A percentile compares a stretch with the other conserved stretches of the same genome.
These are phyloP conservation scores for Conomelus anceps DNA, from an alignment of 2,888 invertebrate genomes.

Conservation along the genomic window DNA sequence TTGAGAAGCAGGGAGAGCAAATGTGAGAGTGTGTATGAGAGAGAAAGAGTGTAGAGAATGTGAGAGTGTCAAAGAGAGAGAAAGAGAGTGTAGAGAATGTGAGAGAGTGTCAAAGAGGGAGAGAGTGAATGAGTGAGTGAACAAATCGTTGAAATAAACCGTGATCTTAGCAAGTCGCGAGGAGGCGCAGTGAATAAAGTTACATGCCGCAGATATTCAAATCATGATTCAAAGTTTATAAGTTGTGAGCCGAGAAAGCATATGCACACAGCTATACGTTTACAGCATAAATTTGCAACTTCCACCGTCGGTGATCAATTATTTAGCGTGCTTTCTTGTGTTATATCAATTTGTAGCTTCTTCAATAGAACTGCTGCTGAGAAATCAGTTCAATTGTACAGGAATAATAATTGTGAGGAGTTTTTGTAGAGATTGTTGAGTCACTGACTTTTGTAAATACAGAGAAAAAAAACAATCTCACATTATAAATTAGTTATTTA, in stretches of 20 bases:
- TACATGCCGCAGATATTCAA: background rate
- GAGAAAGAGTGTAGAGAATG: too few species aligned
- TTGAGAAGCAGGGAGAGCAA: background rate
- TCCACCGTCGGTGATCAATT: background rate
- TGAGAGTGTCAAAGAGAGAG: too few species aligned
- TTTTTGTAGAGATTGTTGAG: too few species aligned
- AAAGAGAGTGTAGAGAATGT: too few species aligned
- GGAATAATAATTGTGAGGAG: background rate
- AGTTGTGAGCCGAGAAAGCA: background rate
- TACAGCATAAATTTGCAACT: background rate
- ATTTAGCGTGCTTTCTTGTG: background rate
- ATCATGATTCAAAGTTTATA: background rate
- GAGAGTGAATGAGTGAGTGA: too few species aligned
- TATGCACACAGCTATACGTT: background rate
- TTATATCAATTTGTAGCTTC: background rate
- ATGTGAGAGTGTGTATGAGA: background rate
- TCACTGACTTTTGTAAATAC: too few species aligned
- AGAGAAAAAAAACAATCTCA: too few species aligned
- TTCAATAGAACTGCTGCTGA: too few species aligned
- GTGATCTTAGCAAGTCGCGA: background rate
- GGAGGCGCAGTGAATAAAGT: background rate
- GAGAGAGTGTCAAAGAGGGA: too few species aligned
- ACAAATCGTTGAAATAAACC: background rate
- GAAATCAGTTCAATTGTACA: background rate
- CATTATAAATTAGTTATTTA: too few species aligned